Percentiles rank a stretch among this genome's conserved stretches.
These are phyloP conservation scores for Papilio glaucus DNA, from an alignment of 1,140 invertebrate species.

Conservation along the genomic window DNA sequence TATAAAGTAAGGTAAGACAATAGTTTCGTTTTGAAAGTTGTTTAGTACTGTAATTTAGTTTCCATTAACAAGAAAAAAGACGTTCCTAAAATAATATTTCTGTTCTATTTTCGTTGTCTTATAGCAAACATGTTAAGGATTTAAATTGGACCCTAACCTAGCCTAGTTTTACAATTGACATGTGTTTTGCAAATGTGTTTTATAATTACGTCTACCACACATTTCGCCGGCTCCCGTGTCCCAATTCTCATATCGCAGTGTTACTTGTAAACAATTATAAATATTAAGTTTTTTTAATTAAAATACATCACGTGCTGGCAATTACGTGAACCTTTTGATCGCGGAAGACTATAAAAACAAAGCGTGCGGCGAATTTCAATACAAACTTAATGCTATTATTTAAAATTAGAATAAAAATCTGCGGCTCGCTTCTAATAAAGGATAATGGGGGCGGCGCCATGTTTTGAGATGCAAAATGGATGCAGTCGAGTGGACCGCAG, in stretches of 20 bases:
- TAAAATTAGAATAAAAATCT: conserved; percentile 53
- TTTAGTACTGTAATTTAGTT: no score
- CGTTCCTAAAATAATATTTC: neutral
- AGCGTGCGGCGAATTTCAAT: conserved; percentile 54
- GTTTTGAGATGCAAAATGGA: conserved; percentile 57
- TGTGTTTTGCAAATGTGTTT: conserved; percentile 45
- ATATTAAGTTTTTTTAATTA: conserved; percentile 27
- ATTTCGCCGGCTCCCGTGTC: neutral
- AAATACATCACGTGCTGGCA: conserved; percentile 33
- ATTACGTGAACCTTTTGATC: conserved; percentile 27
- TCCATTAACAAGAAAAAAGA: no score
- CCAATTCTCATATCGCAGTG: conserved; percentile 16
- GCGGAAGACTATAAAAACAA: conserved; percentile 45
- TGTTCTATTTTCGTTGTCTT: neutral
- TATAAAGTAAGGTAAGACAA: no score
- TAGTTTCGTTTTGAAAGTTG: no score
- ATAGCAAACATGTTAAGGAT: neutral
- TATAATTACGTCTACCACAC: neutral
- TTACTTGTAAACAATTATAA: neutral
- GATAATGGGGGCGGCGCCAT: conserved; percentile 46
- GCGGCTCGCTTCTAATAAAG: conserved; percentile 47
- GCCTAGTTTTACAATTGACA: conserved; percentile 33
- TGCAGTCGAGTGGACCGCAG: conserved; percentile 53
- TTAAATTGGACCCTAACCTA: neutral
- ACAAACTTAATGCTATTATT: conserved; percentile 45